Conservation (phyloP, 1,140 invertebrate genomes). For the Trichonephila clavipes region DNA sequence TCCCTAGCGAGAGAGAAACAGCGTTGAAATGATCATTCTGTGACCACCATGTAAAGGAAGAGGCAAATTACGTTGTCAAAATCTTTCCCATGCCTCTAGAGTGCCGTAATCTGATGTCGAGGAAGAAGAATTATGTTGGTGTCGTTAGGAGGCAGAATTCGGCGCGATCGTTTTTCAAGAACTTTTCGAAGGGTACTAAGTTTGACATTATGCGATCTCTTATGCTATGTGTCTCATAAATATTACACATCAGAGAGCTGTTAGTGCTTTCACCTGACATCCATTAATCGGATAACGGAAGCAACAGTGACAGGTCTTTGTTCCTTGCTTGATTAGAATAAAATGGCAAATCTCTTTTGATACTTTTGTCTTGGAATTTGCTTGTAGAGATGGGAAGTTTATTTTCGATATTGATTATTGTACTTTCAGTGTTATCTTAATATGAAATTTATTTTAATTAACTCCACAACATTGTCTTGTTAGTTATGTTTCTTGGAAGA, state of each 20-base stretch:
- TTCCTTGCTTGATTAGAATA: too few relatives aligned
- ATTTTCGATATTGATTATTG: too few relatives aligned
- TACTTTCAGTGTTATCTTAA: too few relatives aligned
- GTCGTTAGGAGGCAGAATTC: slow-evolving; percentile 21
- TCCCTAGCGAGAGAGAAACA: not conserved
- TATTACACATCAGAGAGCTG: not conserved
- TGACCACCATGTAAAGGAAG: not conserved
- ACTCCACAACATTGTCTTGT: too few relatives aligned
- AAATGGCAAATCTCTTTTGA: too few relatives aligned
- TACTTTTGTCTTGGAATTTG: too few relatives aligned
- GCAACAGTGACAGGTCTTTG: too few relatives aligned
- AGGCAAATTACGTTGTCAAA: slow-evolving; percentile 38
- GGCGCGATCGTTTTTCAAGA: slow-evolving; percentile 22
- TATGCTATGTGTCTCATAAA: slow-evolving; percentile 21
- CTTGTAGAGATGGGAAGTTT: too few relatives aligned
- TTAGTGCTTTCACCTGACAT: not conserved
- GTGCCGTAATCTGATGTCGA: slow-evolving; percentile 29
- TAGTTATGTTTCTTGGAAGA: too few relatives aligned
- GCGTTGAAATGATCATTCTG: not conserved
- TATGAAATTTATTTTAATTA: too few relatives aligned
- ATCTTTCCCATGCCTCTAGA: not conserved
- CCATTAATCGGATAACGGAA: not conserved
- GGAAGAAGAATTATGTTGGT: slow-evolving; percentile 27
- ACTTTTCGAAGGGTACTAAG: slow-evolving; percentile 26
- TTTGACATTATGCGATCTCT: slow-evolving; percentile 18